Conservation (phyloP, 1,140 invertebrate genomes). For the Stenopsyche tienmushanensis region DNA sequence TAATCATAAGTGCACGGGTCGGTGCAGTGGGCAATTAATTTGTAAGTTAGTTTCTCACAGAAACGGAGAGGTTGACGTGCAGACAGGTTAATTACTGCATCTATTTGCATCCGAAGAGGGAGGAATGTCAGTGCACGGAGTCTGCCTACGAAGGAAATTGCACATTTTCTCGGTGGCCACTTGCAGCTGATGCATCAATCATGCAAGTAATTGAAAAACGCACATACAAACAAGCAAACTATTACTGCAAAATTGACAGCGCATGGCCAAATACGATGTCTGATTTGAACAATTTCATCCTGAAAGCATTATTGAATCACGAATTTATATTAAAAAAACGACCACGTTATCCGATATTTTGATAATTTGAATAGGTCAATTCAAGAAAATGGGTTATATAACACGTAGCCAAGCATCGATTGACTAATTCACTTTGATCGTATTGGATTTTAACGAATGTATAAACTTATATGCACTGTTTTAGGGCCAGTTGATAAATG, state of each 20-base stretch:
- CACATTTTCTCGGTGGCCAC: not conserved
- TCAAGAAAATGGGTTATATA: no score
- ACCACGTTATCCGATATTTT: no score
- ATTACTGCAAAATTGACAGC: no score
- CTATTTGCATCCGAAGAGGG: constrained; percentile 34
- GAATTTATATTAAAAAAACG: no score
- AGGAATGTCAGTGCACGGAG: constrained; percentile 1
- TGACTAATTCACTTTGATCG: no score
- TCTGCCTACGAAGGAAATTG: not conserved
- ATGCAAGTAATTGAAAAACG: not conserved
- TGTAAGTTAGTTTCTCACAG: constrained; percentile 37
- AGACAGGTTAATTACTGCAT: constrained; percentile 40
- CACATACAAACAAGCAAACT: no score
- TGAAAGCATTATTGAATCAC: no score
- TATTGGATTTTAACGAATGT: no score
- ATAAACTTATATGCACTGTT: constrained; percentile 16
- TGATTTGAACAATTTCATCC: no score
- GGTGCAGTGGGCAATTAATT: constrained; percentile 33
- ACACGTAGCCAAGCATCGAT: no score
- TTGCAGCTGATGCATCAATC: constrained; percentile 32
- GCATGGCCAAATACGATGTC: no score
- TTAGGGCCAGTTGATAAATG: constrained; percentile 19
- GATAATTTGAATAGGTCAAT: no score
- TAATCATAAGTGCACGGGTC: not conserved
- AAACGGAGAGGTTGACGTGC: constrained; percentile 30